Evolutionary conservation across 2,888 invertebrate species (phyloP).

Genomic region (Xanthia icteritia): DNA sequence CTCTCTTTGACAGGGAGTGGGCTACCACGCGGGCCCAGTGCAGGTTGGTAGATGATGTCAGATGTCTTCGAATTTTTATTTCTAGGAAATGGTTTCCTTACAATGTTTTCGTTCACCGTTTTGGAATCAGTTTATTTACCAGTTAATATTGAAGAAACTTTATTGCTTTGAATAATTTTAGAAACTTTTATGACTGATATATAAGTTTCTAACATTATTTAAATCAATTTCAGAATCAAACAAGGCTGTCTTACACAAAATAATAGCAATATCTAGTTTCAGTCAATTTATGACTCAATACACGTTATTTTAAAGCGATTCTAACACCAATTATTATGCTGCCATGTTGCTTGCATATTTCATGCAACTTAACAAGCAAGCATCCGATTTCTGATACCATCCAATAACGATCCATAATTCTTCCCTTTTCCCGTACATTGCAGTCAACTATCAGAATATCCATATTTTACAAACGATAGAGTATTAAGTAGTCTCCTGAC

Average conservation of each 20-base stretch:
- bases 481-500: background rate
- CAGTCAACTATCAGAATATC: background rate
- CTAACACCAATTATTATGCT: slow-evolving; percentile 27
- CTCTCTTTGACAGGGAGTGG: too few species aligned
- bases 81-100: too few species aligned
- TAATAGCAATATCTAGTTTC: slow-evolving; percentile 1
- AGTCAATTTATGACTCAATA: background rate
- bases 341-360: slow-evolving; percentile 35
- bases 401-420: slow-evolving; percentile 4
- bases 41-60: too few species aligned
- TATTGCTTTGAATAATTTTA: background rate
- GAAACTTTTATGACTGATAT: too few species aligned
- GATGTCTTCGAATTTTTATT: too few species aligned
- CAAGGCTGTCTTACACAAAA: background rate
- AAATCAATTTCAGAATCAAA: background rate
- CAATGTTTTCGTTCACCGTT: too few species aligned
- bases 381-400: slow-evolving; percentile 29
- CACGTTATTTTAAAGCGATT: background rate
- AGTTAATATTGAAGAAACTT: background rate
- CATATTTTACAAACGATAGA: background rate
- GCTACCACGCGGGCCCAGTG: too few species aligned
- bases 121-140: background rate
- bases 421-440: slow-evolving; percentile 1
- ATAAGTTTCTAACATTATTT: background rate
- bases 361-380: slow-evolving; percentile 32